These are phyloP conservation scores for Onthophagus sagittarius DNA, from an alignment of 2,888 invertebrate species.

Conservation along the genomic window DNA sequence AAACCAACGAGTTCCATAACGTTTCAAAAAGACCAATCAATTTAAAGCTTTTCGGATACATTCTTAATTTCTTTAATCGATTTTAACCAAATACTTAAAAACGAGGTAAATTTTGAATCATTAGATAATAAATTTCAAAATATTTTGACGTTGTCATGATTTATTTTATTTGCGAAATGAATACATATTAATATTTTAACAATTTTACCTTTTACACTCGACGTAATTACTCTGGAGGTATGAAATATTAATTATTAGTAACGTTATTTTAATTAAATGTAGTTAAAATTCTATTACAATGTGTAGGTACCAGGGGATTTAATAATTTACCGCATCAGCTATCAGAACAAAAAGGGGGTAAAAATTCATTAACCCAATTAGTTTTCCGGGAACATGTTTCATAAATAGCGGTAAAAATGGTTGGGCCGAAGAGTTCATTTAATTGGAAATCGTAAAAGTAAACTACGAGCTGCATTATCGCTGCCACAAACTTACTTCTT, in stretches of 20 bases:
- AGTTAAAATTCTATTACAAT: not conserved
- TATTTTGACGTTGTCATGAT: not conserved
- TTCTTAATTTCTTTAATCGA: too few species aligned
- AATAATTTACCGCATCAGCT: not conserved
- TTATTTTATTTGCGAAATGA: not conserved
- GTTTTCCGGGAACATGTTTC: not conserved
- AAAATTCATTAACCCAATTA: not conserved
- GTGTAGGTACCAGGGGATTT: not conserved
- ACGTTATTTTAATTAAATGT: not conserved
- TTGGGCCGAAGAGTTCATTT: not conserved
- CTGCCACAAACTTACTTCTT: not conserved
- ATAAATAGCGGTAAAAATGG: not conserved
- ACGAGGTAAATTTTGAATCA: not conserved
- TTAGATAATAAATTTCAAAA: not conserved
- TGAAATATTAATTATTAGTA: not conserved
- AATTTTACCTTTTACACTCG: not conserved
- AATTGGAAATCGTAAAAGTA: not conserved
- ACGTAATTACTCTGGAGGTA: not conserved
- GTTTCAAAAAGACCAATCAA: conserved; percentile 1
- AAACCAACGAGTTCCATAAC: conserved; percentile 1
- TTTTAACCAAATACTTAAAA: too few species aligned
- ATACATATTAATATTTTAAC: not conserved
- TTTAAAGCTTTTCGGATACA: not conserved
- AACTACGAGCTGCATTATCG: not conserved
- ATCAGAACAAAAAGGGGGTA: not conserved